These are phyloP conservation scores for Molanna angustata DNA, from an alignment of 2,888 invertebrate species.

Conservation along the genomic window DNA sequence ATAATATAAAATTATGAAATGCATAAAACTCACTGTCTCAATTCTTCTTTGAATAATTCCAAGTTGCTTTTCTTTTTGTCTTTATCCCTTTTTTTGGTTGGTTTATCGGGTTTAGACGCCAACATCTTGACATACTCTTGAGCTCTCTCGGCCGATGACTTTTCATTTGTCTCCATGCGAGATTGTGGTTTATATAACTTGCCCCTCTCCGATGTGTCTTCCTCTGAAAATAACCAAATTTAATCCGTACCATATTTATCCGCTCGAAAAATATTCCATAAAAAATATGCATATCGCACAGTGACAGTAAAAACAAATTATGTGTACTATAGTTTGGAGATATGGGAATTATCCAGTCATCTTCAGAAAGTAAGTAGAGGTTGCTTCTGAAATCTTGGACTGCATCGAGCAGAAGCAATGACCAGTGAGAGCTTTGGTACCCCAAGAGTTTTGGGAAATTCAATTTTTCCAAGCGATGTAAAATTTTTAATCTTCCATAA, in stretches of 20 bases:
- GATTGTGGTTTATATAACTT: constrained; percentile 90
- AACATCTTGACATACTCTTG: constrained; percentile 65
- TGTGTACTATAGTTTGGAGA: too few species aligned
- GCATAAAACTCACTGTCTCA: constrained; percentile 69
- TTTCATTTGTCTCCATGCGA: constrained; percentile 56
- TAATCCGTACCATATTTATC: neutral
- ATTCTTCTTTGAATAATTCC: constrained; percentile 96
- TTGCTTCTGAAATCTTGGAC: too few species aligned
- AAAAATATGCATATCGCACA: too few species aligned
- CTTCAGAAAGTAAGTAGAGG: too few species aligned
- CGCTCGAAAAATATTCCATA: neutral
- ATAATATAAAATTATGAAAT: neutral
- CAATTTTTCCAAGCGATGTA: too few species aligned
- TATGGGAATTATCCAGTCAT: too few species aligned
- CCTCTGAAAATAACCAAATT: constrained; percentile 55
- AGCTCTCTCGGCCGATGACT: constrained; percentile 61
- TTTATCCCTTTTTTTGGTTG: constrained; percentile 64
- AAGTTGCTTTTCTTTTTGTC: constrained; percentile 96
- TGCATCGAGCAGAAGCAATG: too few species aligned
- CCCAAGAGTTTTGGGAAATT: too few species aligned
- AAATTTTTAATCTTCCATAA: too few species aligned
- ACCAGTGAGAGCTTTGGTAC: too few species aligned
- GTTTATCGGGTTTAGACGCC: constrained; percentile 48
- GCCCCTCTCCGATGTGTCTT: constrained; percentile 84
- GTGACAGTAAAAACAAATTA: too few species aligned